These are phyloP conservation scores for Bombyx huttoni DNA, from an alignment of 2,888 invertebrate species.

Conservation along the genomic window DNA sequence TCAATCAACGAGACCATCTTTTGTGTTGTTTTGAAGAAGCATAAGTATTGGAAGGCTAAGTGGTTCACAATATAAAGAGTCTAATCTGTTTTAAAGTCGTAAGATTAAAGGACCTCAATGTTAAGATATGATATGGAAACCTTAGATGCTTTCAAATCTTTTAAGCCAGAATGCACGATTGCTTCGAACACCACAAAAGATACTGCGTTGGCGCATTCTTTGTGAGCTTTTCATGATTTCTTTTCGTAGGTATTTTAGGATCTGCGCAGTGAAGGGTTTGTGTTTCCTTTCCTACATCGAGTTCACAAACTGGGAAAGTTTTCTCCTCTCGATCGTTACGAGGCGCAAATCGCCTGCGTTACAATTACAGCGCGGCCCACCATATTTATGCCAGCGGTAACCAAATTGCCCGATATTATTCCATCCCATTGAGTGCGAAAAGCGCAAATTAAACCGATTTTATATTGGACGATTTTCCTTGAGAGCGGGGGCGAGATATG, in stretches of 20 bases:
- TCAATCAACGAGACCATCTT: too few species aligned
- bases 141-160: too few species aligned
- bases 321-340: conserved; percentile 65
- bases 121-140: too few species aligned
- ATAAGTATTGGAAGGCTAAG: too few species aligned
- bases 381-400: conserved; percentile 72
- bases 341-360: conserved; percentile 70
- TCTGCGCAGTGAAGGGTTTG: neutral
- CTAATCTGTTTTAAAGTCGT: too few species aligned
- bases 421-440: conserved; percentile 73
- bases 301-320: conserved; percentile 61
- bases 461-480: conserved; percentile 71
- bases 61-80: too few species aligned
- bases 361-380: conserved; percentile 69
- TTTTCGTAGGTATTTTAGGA: neutral
- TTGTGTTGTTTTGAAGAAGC: too few species aligned
- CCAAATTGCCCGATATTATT: conserved; percentile 73
- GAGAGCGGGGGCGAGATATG: conserved; percentile 67
- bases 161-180: too few species aligned
- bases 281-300: conserved; percentile 20
- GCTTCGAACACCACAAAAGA: neutral
- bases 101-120: too few species aligned
- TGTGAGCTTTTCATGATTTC: neutral
- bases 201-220: neutral
- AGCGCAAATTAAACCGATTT: conserved; percentile 74